phyloP scores from a whole-genome alignment of 2,888 invertebrate species.

The Scaptomyza caliginosa region DNA sequence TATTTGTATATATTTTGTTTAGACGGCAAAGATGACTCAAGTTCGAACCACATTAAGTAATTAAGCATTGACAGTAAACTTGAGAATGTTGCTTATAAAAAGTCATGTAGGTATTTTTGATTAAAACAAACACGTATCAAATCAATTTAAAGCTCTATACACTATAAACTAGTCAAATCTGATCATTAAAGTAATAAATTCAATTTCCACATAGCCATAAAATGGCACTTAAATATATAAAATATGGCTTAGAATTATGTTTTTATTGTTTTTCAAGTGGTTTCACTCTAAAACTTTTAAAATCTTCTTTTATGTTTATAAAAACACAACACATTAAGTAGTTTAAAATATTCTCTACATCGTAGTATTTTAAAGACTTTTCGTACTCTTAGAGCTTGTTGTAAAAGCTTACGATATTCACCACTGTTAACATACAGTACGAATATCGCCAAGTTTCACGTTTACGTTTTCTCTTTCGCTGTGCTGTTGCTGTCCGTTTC shows the following conservation, averaged over 20 bases:
- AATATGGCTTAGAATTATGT: neutral
- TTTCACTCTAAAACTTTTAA: no score
- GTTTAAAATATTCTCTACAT: neutral
- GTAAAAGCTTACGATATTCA: slow-evolving; percentile 40
- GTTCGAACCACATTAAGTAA: neutral
- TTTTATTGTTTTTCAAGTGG: neutral
- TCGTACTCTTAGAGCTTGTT: neutral
- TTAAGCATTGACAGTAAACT: neutral
- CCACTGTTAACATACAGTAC: slow-evolving; percentile 22
- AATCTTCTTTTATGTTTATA: no score
- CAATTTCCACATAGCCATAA: slow-evolving; percentile 8
- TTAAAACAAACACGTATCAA: neutral
- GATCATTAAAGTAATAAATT: neutral
- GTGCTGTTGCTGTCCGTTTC: neutral
- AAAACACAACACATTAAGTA: neutral
- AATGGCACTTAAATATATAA: slow-evolving; percentile 2
- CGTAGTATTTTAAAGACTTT: neutral
- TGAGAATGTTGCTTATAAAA: neutral
- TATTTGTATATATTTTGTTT: neutral
- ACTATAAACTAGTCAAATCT: neutral
- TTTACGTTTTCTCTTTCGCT: slow-evolving; percentile 22
- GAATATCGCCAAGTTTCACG: slow-evolving; percentile 60
- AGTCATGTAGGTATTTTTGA: neutral
- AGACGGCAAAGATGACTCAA: no score
- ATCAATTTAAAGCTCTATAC: neutral